A percentile compares a stretch with the other conserved stretches of the same genome.
Evolutionary conservation across 2,888 invertebrate species (phyloP).

Genomic region (Acheta domesticus): DNA sequence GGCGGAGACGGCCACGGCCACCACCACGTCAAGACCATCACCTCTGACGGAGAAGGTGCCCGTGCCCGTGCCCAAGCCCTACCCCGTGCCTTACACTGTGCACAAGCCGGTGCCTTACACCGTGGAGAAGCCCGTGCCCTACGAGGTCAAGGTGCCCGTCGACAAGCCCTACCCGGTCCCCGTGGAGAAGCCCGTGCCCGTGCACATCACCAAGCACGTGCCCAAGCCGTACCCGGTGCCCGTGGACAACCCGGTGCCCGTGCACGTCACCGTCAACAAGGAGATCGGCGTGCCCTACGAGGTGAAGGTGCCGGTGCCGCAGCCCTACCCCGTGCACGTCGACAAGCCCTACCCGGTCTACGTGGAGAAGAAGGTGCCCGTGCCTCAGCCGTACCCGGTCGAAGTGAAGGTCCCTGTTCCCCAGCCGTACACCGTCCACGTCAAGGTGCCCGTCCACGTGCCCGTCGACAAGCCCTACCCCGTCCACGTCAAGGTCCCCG

Average conservation of each 20-base stretch:
- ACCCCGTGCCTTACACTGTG: slow-evolving; percentile 57
- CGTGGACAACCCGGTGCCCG: slow-evolving; percentile 54
- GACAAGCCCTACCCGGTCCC: slow-evolving; percentile 59
- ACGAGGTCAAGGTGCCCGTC: slow-evolving; percentile 37
- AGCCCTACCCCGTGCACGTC: slow-evolving; percentile 70
- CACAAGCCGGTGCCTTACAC: slow-evolving; percentile 69
- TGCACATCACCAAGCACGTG: slow-evolving; percentile 48
- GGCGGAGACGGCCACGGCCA: slow-evolving; percentile 18
- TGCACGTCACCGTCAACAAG: slow-evolving; percentile 68
- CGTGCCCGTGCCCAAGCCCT: slow-evolving; percentile 67
- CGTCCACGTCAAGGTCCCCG: slow-evolving; percentile 37
- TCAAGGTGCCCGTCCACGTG: slow-evolving; percentile 35
- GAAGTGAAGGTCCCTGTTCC: slow-evolving; percentile 60
- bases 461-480: slow-evolving; percentile 37
- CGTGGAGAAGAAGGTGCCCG: slow-evolving; percentile 60
- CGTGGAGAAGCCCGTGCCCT: slow-evolving; percentile 62
- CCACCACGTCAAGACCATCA: slow-evolving; percentile 31
- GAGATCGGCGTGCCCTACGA: slow-evolving; percentile 54
- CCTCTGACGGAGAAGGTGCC: slow-evolving; percentile 68
- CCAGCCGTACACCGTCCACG: slow-evolving; percentile 49
- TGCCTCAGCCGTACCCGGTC: slow-evolving; percentile 72
- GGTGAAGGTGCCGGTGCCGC: slow-evolving; percentile 57
- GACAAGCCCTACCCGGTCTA: slow-evolving; percentile 69
- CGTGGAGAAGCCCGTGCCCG: slow-evolving; percentile 59
- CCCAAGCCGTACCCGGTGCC: slow-evolving; percentile 60